These are phyloP conservation scores for Tetramorium alpestre DNA, from an alignment of 1,140 invertebrate genomes.

Conservation along the genomic window DNA sequence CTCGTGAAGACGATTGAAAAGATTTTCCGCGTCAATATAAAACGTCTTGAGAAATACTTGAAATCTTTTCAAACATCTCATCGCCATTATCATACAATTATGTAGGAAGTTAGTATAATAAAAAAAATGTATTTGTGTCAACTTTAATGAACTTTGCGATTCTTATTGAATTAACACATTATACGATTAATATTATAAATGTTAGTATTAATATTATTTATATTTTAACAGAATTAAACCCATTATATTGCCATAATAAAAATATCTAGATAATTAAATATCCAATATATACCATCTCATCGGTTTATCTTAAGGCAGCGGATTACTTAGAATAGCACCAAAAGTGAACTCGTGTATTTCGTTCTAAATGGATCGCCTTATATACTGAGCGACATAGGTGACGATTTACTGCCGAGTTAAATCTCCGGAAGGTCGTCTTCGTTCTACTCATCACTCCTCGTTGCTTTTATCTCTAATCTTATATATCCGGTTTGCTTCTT, in stretches of 20 bases:
- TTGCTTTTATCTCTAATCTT: conserved; percentile 63
- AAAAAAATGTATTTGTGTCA: background rate
- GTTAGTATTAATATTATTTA: background rate
- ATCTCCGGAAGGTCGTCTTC: conserved; percentile 70
- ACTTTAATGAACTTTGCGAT: background rate
- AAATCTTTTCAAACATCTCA: conserved; percentile 2
- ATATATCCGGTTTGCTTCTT: conserved; percentile 37
- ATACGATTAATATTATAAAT: background rate
- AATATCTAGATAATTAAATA: background rate
- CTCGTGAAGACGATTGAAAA: conserved; percentile 23
- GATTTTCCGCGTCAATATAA: conserved; percentile 34
- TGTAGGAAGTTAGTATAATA: background rate
- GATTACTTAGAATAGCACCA: background rate
- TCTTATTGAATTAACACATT: background rate
- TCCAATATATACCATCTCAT: background rate
- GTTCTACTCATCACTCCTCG: conserved; percentile 67
- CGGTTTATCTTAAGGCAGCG: conserved; percentile 29
- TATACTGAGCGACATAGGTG: conserved; percentile 42
- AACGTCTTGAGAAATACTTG: conserved; percentile 5
- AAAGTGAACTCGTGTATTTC: conserved; percentile 15
- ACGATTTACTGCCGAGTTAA: conserved; percentile 67
- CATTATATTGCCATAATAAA: background rate
- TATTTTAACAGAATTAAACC: background rate
- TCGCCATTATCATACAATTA: background rate
- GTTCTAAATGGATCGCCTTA: conserved; percentile 27